Base-by-base conservation (phyloP, 2,113 vertebrate genomes). In the Ia io region DNA sequence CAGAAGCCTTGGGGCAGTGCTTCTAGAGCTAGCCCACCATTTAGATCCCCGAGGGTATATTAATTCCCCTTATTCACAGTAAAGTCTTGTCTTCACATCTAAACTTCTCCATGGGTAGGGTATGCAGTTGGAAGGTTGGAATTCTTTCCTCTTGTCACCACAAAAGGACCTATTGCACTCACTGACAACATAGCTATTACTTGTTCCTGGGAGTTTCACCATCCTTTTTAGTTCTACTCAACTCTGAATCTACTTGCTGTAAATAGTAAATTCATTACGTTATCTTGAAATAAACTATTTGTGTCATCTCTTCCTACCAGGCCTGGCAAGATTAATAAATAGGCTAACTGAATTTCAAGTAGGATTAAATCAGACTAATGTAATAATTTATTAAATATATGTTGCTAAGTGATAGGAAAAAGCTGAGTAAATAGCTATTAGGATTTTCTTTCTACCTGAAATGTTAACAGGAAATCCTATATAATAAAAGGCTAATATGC, bases 301-400 rank as follows among this genome's bases (percentile, higher is more conserved):
- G 25, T 88, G 9, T 40, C 42, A 79, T 84, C 10, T 78, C 20
- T 88, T 84, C 9, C 9, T 93, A 14, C 51, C 23, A 53, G 3
- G 13, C 9, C 35, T 77, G 61, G 30, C 13, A 89, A 79, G 18
- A 67, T 53, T 65, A 89, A 78, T 37, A 40, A 63, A 65, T 47
- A 79, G 42, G 18, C 25, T 65, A 61, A 71, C 6, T 73, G 5
- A 84, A 67, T 65, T 67, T 88, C 78, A 37, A 73, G 5, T 5
- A 84, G 14, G 23, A 89, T 78, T 89, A 85, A 65, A 79, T 85
- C 65, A 56, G 77, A 83, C 7, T 10, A 88, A n/a, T 37, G 7
- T n/a, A 87, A 82, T 44, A 88, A 78, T 44, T 83, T 61, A 89
- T 56, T 53, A 95, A 79, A 85, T 61, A 84, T 44, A 84, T 65